Conservation (phyloP, 2,797 vertebrate species). For the Valencia hispanica region DNA sequence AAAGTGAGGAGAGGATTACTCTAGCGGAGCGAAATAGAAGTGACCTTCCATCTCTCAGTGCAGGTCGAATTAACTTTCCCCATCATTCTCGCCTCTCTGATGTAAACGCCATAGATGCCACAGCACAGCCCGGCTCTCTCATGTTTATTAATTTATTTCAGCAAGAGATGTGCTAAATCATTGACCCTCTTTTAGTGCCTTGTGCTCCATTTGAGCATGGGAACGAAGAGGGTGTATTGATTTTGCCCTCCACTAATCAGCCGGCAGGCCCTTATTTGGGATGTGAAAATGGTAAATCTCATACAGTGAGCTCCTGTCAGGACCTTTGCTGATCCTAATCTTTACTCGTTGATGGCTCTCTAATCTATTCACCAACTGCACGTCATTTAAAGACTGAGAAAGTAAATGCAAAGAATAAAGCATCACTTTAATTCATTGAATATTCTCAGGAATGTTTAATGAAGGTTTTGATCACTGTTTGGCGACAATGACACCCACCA, state of each 20-base stretch:
- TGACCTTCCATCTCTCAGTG: conserved; percentile 58
- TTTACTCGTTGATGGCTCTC: conserved; percentile 64
- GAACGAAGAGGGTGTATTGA: conserved; percentile 74
- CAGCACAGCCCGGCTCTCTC: conserved; percentile 50
- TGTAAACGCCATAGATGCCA: conserved; percentile 51
- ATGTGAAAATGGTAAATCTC: conserved; percentile 72
- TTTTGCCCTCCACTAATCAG: conserved; percentile 74
- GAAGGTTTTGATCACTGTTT: conserved; percentile 18
- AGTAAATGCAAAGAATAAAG: conserved; percentile 51
- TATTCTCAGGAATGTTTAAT: conserved; percentile 23
- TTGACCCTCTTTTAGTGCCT: conserved; percentile 72
- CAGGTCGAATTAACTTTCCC: conserved; percentile 64
- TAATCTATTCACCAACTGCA: conserved; percentile 64
- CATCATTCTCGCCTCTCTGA: conserved; percentile 61
- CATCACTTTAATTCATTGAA: conserved; percentile 34
- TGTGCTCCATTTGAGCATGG: conserved; percentile 61
- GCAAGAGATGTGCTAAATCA: conserved; percentile 67
- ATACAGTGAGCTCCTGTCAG: conserved; percentile 66
- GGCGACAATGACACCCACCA: background rate
- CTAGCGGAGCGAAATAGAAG: conserved; percentile 47
- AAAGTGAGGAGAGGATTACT: conserved; percentile 35
- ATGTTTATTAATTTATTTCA: conserved; percentile 76
- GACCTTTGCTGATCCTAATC: conserved; percentile 68
- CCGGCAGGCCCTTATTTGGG: conserved; percentile 61
- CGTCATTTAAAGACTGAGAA: conserved; percentile 54